phyloP scores from a whole-genome alignment of 1,140 invertebrate species.

The Diorhabda sublineata region DNA sequence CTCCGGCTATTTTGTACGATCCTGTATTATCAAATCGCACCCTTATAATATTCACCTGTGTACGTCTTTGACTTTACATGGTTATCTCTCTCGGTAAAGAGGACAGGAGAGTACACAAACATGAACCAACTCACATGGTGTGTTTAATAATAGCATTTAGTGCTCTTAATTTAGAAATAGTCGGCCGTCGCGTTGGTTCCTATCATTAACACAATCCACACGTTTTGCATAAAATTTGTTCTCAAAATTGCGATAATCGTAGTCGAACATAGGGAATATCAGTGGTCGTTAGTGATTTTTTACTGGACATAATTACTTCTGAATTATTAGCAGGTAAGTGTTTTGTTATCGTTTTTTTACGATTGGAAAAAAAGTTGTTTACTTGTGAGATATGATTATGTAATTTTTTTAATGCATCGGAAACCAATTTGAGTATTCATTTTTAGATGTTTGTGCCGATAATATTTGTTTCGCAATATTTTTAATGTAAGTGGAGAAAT shows the following conservation, averaged over 20 bases:
- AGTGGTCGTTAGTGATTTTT: neutral
- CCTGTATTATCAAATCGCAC: no score
- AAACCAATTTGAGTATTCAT: neutral
- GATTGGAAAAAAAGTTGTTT: neutral
- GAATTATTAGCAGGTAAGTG: neutral
- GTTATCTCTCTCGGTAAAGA: constrained; percentile 13
- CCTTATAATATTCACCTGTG: constrained; percentile 1
- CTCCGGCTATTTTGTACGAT: no score
- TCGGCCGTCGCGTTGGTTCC: neutral
- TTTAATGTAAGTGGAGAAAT: neutral
- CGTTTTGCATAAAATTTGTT: neutral
- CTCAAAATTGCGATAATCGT: neutral
- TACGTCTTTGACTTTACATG: constrained; percentile 8
- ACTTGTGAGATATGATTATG: neutral
- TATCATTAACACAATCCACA: neutral
- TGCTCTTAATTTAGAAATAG: constrained; percentile 7
- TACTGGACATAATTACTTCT: neutral
- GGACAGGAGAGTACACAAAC: constrained; percentile 9
- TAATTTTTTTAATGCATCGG: neutral
- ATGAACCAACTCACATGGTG: constrained; percentile 9
- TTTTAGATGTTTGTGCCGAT: neutral
- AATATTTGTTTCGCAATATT: neutral
- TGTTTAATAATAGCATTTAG: constrained; percentile 16
- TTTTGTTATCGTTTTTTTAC: neutral
- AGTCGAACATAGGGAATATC: neutral